Evolutionary conservation across 2,888 invertebrate genomes (phyloP).

Genomic region (Nasonovia ribisnigri): DNA sequence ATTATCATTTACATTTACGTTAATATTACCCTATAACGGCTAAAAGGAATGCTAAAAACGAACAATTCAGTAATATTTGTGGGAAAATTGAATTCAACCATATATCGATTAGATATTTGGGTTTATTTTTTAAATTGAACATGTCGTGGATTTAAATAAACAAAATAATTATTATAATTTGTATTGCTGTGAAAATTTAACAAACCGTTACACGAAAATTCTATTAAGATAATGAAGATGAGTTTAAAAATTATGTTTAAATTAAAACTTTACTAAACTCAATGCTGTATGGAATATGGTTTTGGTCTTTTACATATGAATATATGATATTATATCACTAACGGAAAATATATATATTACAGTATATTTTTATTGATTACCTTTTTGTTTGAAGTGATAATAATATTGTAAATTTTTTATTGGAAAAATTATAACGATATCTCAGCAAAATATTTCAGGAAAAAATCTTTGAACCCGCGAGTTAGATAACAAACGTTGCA

Average conservation of each 20-base stretch:
- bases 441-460: conserved; percentile 7
- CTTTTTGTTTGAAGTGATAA: not conserved
- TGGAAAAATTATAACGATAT: not conserved
- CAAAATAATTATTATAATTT: not conserved
- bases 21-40: not conserved
- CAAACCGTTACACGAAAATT: not conserved
- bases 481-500: conserved; percentile 17
- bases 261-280: not conserved
- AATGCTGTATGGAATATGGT: not conserved
- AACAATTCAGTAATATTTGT: not conserved
- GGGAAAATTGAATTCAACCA: not conserved
- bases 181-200: not conserved
- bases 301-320: not conserved
- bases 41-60: not conserved
- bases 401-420: not conserved
- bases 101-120: not conserved
- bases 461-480: conserved; percentile 9
- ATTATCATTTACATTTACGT: not conserved
- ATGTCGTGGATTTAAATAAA: not conserved
- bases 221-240: not conserved
- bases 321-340: not conserved
- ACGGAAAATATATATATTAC: not conserved
- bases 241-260: not conserved
- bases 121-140: not conserved
- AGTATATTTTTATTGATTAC: not conserved